These are phyloP conservation scores for Luperina testacea DNA, from an alignment of 2,888 invertebrate genomes.

Conservation along the genomic window DNA sequence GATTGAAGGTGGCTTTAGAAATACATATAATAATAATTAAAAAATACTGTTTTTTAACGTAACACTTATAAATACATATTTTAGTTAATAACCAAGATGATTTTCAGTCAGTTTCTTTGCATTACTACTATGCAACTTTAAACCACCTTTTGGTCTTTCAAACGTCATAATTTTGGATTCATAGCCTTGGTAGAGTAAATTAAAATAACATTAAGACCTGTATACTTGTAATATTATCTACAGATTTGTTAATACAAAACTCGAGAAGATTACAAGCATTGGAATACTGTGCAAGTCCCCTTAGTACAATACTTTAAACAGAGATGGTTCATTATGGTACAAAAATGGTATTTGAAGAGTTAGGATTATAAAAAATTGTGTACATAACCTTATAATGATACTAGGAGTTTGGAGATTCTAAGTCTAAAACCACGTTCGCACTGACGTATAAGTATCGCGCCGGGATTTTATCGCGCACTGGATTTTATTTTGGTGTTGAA, in stretches of 20 bases:
- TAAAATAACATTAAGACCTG: constrained; percentile 24
- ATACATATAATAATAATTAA: background rate
- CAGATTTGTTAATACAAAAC: constrained; percentile 7
- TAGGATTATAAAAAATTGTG: background rate
- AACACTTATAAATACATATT: constrained; percentile 51
- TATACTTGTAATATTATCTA: constrained; percentile 22
- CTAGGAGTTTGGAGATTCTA: constrained; percentile 42
- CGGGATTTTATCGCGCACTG: background rate
- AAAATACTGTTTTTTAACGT: constrained; percentile 33
- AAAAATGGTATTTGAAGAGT: background rate
- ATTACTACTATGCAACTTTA: background rate
- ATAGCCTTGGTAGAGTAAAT: constrained; percentile 54
- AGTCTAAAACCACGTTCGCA: background rate
- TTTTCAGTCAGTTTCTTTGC: constrained; percentile 37
- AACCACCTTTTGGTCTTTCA: constrained; percentile 26
- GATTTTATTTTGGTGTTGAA: background rate
- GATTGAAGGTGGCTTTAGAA: background rate
- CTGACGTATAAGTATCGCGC: background rate
- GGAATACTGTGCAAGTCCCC: constrained; percentile 66
- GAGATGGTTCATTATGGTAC: constrained; percentile 44
- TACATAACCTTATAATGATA: background rate
- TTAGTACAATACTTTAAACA: constrained; percentile 51
- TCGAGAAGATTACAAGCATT: constrained; percentile 34
- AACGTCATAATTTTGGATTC: constrained; percentile 39
- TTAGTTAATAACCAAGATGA: constrained; percentile 4